Evolutionary conservation across 1,140 invertebrate genomes (phyloP).

Genomic region (Conus ventricosus): DNA sequence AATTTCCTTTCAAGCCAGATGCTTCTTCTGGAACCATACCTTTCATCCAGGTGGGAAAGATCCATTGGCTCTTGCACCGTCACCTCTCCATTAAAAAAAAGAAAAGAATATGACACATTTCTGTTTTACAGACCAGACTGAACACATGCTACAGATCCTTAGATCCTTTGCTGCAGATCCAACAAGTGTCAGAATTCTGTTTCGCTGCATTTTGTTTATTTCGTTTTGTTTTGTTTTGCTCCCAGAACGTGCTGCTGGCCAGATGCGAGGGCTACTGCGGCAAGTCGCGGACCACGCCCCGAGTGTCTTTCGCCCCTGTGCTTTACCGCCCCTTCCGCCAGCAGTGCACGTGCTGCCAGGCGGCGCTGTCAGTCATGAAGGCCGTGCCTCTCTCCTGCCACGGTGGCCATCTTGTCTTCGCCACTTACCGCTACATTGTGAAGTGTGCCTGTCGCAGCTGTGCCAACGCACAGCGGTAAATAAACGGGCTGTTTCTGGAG

Average conservation of each 20-base stretch:
- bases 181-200: too few relatives aligned
- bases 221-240: slow-evolving; percentile 4
- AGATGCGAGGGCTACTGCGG: slow-evolving; percentile 56
- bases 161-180: too few relatives aligned
- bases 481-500: not conserved
- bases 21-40: too few relatives aligned
- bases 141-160: too few relatives aligned
- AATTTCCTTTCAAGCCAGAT: too few relatives aligned
- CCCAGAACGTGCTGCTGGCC: slow-evolving; percentile 55
- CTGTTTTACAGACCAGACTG: too few relatives aligned
- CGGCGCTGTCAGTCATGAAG: slow-evolving; percentile 58
- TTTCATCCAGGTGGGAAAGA: too few relatives aligned
- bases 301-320: slow-evolving; percentile 54
- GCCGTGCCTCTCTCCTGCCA: slow-evolving; percentile 52
- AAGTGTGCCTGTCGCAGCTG: slow-evolving; percentile 52
- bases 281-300: slow-evolving; percentile 51
- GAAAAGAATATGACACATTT: too few relatives aligned
- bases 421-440: slow-evolving; percentile 59
- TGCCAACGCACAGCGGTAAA: not conserved
- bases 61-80: too few relatives aligned
- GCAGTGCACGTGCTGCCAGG: slow-evolving; percentile 53
- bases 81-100: too few relatives aligned
- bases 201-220: not conserved
- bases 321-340: slow-evolving; percentile 55
- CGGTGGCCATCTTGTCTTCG: slow-evolving; percentile 47